phyloP scores from a whole-genome alignment of 2,113 vertebrate species.

The Gobius niger region DNA sequence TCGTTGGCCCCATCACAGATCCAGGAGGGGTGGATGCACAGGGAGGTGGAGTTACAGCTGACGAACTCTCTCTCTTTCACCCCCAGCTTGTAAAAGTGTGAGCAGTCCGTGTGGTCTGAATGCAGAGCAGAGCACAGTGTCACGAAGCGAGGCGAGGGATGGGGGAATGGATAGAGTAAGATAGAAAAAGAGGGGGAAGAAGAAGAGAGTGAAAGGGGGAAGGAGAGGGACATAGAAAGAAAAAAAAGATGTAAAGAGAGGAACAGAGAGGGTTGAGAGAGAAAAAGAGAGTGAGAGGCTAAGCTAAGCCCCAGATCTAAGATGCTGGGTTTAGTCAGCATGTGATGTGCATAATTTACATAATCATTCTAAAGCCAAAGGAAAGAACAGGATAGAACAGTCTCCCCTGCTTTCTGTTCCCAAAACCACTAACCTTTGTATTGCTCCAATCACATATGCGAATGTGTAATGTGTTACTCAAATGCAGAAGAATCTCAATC shows the following conservation, averaged over 20 bases:
- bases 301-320: constrained; percentile 12
- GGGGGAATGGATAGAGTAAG: neutral
- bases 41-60: constrained; percentile 93
- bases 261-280: neutral
- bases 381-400: constrained; percentile 12
- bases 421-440: too few species aligned
- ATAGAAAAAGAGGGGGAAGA: neutral
- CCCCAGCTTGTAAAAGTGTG: constrained; percentile 93
- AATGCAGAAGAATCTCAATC: too few species aligned
- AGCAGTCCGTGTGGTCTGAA: constrained; percentile 89
- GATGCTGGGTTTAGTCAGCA: constrained; percentile 12
- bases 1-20: constrained; percentile 97
- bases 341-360: neutral
- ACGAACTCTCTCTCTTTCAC: constrained; percentile 90
- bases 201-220: neutral
- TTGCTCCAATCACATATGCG: too few species aligned
- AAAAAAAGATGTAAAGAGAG: too few species aligned
- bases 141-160: constrained; percentile 5
- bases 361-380: constrained; percentile 18
- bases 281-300: neutral
- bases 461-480: too few species aligned
- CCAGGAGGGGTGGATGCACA: constrained; percentile 94
- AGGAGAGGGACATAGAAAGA: neutral
- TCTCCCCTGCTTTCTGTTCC: too few species aligned
- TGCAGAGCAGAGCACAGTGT: constrained; percentile 52